Conservation (phyloP, 2,888 invertebrate species). For the Andrena hattorfiana region DNA sequence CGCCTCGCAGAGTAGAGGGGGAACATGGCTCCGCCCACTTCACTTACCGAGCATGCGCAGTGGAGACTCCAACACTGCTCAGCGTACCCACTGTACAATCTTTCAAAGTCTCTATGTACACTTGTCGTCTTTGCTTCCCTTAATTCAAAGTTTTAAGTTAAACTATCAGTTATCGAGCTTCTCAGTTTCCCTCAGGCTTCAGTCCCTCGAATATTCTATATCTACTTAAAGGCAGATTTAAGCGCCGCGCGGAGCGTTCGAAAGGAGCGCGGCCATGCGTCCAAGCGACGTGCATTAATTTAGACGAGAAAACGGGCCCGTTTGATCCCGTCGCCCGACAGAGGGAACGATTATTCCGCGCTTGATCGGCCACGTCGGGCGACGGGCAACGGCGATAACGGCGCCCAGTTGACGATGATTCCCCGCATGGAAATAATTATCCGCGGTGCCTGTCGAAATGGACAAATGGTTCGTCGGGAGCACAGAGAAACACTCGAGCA, state of each 20-base stretch:
- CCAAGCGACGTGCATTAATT: conserved; percentile 30
- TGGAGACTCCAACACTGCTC: no score
- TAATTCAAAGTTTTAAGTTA: background rate
- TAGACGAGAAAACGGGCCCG: background rate
- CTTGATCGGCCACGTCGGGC: background rate
- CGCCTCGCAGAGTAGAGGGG: no score
- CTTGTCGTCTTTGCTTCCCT: no score
- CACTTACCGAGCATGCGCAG: no score
- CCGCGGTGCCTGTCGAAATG: conserved; percentile 51
- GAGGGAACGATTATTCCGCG: conserved; percentile 38
- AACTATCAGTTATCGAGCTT: background rate
- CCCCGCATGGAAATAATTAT: conserved; percentile 60
- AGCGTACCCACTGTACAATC: no score
- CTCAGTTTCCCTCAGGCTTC: background rate
- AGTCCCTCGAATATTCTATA: no score
- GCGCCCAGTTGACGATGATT: conserved; percentile 38
- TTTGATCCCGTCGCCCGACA: conserved; percentile 19
- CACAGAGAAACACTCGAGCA: conserved; percentile 43
- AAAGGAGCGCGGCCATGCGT: background rate
- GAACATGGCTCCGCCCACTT: no score
- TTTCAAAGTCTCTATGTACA: no score
- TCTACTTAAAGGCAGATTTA: no score
- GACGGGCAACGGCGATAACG: conserved; percentile 23
- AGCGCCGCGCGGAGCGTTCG: background rate
- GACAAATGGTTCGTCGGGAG: conserved; percentile 49